Conservation (phyloP, 2,113 vertebrate genomes). For the Pao palembangensis region DNA sequence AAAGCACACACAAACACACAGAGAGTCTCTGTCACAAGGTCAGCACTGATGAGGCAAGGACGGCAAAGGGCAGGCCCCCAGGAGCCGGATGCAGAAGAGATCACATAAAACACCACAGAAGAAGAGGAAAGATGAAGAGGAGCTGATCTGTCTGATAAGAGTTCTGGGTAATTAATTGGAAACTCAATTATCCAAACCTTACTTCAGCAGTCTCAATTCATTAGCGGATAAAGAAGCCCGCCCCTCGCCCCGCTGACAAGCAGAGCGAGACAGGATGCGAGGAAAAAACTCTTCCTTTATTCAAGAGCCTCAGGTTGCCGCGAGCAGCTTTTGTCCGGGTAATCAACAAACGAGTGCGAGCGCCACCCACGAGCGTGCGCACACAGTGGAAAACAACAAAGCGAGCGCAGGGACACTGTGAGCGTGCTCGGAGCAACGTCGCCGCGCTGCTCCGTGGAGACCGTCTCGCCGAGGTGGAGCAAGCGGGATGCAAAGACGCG, state of each 20-base stretch:
- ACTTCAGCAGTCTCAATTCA: constrained; percentile 93
- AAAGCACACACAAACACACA: not conserved
- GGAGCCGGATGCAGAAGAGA: constrained; percentile 59
- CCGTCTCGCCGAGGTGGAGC: constrained; percentile 19
- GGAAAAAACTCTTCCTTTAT: constrained; percentile 13
- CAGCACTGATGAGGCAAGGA: constrained; percentile 83
- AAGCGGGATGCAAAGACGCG: constrained; percentile 39
- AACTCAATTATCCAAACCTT: constrained; percentile 98
- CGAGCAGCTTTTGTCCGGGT: constrained; percentile 14
- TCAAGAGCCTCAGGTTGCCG: constrained; percentile 25
- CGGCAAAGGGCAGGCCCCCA: constrained; percentile 86
- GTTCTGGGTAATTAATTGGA: constrained; percentile 99
- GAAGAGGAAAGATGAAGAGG: constrained; percentile 73
- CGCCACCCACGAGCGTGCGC: constrained; percentile 7
- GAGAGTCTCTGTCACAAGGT: constrained; percentile 77
- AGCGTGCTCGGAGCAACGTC: constrained; percentile 24
- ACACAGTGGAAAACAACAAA: constrained; percentile 35
- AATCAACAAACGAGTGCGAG: constrained; percentile 7
- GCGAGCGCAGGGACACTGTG: constrained; percentile 23
- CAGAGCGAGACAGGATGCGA: constrained; percentile 15
- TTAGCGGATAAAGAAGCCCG: constrained; percentile 77
- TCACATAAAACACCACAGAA: constrained; percentile 62
- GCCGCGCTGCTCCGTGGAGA: constrained; percentile 32
- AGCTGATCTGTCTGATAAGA: constrained; percentile 91
- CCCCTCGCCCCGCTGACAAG: constrained; percentile 14